Evolutionary conservation across 2,113 vertebrate species (phyloP).

Genomic region (Clarias gariepinus): DNA sequence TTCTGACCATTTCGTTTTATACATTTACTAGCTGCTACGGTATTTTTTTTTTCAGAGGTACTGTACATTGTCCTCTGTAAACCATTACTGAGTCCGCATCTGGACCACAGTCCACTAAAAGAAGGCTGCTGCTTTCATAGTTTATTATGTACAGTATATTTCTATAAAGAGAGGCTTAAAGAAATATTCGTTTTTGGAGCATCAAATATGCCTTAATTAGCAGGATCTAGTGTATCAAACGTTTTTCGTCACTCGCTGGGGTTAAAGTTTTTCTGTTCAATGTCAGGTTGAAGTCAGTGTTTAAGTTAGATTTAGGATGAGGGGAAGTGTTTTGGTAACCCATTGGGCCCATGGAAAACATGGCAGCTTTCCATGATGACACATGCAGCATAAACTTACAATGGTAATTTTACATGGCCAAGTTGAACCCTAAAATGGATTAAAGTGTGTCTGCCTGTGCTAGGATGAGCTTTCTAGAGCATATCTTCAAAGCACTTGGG

Average conservation of each 20-base stretch:
- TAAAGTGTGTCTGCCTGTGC: not conserved
- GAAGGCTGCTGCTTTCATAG: not conserved
- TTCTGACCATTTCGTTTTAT: not conserved
- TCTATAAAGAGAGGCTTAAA: not conserved
- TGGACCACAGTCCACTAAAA: not conserved
- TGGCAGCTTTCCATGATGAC: slow-evolving; percentile 24
- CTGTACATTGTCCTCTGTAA: not conserved
- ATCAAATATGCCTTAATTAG: not conserved
- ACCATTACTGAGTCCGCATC: not conserved
- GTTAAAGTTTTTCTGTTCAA: not conserved
- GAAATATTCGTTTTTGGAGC: not conserved
- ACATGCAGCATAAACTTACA: slow-evolving; percentile 6
- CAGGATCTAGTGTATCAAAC: not conserved
- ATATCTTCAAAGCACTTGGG: slow-evolving; percentile 42
- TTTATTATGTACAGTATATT: not conserved
- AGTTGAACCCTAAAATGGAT: slow-evolving; percentile 22
- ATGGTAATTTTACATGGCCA: slow-evolving; percentile 1
- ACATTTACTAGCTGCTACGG: not conserved
- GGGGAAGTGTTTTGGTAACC: slow-evolving; percentile 18
- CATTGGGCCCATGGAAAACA: not conserved
- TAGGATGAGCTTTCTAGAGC: slow-evolving; percentile 41
- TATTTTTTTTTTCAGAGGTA: not conserved
- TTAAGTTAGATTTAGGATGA: slow-evolving; percentile 4
- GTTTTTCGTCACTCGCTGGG: not conserved
- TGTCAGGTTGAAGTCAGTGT: not conserved